Evolutionary conservation across 2,888 invertebrate genomes (phyloP), one percentile per base, ranked within the genome.

Genomic region (Ormyrus nitidulus): DNA sequence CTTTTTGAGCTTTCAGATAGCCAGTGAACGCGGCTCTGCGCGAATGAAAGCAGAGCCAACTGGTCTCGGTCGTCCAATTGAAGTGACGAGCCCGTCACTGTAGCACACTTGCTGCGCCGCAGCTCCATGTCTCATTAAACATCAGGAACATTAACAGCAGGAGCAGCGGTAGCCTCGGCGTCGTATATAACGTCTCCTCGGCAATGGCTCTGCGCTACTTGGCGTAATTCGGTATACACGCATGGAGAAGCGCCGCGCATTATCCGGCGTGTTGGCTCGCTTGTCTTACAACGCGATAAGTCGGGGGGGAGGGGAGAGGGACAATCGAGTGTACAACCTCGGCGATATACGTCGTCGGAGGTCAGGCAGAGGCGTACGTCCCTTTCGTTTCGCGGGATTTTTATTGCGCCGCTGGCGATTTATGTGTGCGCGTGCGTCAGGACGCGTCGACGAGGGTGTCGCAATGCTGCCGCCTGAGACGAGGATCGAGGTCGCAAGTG

Each of bases 221-320:
- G 48, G 48, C 73, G 73, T 64, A 69, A 56, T 70, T 64, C 64
- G 56, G 53, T 77, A n/a, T 10, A 69, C 49, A 77, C 49, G 49
- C 34, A 13, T 6, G 9, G 65, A 13, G n/a, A 59, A 54, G 54
- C 13, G 54, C 13, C 34, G 19, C 61, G 83, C 81, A 86, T 85
- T 86, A 87, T 86, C 86, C 82, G 81, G 81, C 86, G 84, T 88
- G 88, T 88, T 83, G 84, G 83, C 83, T 86, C 84, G 83, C 87
- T 85, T 88, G 88, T 88, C 86, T 88, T 87, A 88, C 88, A 88
- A 87, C 82, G 86, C 66, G 88, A 88, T 87, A 88, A 88, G 88
- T 85, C 85, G 83, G 80, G 84, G 19, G 19, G 19, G 2, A 1
- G 34, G 34, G 34, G 34, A 2, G 34, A 1, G 72, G 83, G 81